These are phyloP conservation scores for Tanypteryx hageni DNA, from an alignment of 2,888 invertebrate genomes.

Conservation along the genomic window DNA sequence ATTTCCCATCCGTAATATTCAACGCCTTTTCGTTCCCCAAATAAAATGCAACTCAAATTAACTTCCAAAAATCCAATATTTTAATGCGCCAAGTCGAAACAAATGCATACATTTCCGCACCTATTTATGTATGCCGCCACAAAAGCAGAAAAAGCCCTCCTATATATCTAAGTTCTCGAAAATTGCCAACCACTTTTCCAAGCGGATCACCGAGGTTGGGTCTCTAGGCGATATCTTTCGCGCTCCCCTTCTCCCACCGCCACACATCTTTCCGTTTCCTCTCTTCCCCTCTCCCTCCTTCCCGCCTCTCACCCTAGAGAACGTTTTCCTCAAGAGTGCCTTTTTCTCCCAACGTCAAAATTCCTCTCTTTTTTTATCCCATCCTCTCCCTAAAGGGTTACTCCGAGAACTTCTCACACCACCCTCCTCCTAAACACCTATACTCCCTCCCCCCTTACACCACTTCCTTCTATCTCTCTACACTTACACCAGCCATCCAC, in stretches of 20 bases:
- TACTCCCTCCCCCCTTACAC: not conserved
- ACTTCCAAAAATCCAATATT: too few species aligned
- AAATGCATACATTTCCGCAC: too few species aligned
- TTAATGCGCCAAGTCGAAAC: too few species aligned
- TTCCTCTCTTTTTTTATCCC: not conserved
- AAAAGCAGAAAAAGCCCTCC: not conserved
- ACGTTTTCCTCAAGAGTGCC: not conserved
- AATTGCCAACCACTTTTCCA: not conserved
- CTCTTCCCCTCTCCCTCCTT: not conserved
- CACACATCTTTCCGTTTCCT: not conserved
- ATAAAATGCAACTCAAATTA: too few species aligned
- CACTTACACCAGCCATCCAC: not conserved
- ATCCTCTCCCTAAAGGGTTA: conserved; percentile 3
- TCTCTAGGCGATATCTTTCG: not conserved
- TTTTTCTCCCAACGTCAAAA: conserved; percentile 2
- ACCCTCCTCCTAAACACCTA: not conserved
- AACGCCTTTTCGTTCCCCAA: too few species aligned
- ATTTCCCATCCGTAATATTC: too few species aligned
- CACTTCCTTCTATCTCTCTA: not conserved
- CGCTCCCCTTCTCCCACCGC: not conserved
- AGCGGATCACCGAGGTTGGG: not conserved
- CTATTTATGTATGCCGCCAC: not conserved
- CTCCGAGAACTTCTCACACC: not conserved
- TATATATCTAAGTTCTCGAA: not conserved
- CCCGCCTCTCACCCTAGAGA: not conserved